Conservation (phyloP, 64 coral and sea anemone species). For the Montipora capricornis region DNA sequence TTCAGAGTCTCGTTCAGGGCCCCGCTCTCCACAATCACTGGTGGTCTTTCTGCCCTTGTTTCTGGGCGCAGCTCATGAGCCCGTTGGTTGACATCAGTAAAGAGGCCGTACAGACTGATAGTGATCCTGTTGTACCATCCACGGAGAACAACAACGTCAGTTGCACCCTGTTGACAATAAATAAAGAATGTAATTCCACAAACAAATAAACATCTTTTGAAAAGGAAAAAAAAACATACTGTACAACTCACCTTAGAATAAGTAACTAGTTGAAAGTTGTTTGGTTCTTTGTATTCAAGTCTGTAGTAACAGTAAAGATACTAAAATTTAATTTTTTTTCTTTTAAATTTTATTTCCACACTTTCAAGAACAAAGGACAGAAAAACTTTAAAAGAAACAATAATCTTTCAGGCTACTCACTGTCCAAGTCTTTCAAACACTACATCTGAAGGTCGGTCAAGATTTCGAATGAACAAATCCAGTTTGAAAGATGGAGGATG, state of each 20-base stretch:
- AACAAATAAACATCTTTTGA: too few relatives aligned
- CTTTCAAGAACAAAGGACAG: background rate
- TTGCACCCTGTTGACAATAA: constrained; percentile 77
- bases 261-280: constrained; percentile 87
- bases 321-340: background rate
- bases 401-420: constrained; percentile 46
- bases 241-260: constrained; percentile 76
- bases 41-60: constrained; percentile 70
- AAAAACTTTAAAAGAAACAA: background rate
- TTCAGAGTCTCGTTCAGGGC: constrained; percentile 46
- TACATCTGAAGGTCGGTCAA: constrained; percentile 88
- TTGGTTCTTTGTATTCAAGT: constrained; percentile 95
- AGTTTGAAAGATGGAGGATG: constrained; percentile 97
- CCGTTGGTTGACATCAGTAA: constrained; percentile 82
- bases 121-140: constrained; percentile 98
- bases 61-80: constrained; percentile 70
- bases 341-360: background rate
- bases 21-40: constrained; percentile 79
- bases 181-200: too few relatives aligned
- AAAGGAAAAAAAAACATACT: background rate
- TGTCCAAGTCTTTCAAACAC: constrained; percentile 97
- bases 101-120: constrained; percentile 94
- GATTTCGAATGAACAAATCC: constrained; percentile 97
- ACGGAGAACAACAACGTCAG: constrained; percentile 97
- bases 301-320: constrained; percentile 23